phyloP scores from a whole-genome alignment of 2,113 vertebrate species.

The Megaceryle torquata region DNA sequence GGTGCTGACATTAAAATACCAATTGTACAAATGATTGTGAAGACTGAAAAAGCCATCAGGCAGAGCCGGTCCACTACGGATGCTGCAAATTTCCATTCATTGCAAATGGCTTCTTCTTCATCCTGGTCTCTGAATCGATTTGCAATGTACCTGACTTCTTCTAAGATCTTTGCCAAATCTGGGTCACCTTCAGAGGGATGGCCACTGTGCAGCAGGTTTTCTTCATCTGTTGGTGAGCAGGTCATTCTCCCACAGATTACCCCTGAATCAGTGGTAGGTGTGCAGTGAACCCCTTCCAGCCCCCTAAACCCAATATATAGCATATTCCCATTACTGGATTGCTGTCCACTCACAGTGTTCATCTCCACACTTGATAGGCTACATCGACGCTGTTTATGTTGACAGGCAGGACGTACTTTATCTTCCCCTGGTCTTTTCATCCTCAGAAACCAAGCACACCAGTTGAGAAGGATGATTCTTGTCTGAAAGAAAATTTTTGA shows the following conservation, averaged over 20 bases:
- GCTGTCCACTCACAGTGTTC: conserved; percentile 70
- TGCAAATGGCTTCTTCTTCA: conserved; percentile 81
- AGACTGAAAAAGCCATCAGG: conserved; percentile 91
- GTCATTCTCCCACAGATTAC: conserved; percentile 83
- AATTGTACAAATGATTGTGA: conserved; percentile 93
- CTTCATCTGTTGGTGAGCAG: conserved; percentile 81
- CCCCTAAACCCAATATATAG: conserved; percentile 85
- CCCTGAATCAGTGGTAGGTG: conserved; percentile 84
- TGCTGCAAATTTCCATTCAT: conserved; percentile 95
- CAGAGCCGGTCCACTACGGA: conserved; percentile 94
- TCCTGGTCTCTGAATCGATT: conserved; percentile 90
- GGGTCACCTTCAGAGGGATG: conserved; percentile 77
- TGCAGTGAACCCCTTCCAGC: conserved; percentile 81
- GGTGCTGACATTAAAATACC: conserved; percentile 95
- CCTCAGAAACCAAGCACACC: conserved; percentile 95
- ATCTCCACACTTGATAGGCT: conserved; percentile 86
- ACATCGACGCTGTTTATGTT: conserved; percentile 78
- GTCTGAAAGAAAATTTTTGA: conserved; percentile 75
- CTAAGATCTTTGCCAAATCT: conserved; percentile 88
- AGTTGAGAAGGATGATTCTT: conserved; percentile 90
- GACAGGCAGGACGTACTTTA: conserved; percentile 84
- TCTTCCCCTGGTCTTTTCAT: conserved; percentile 93
- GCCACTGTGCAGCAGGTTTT: conserved; percentile 78
- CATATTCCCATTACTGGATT: conserved; percentile 81
- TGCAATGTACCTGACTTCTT: conserved; percentile 90